Evolutionary conservation across 1,140 invertebrate species (phyloP), one percentile per base, ranked within the genome.

Genomic region (Neodiprion virginianus): DNA sequence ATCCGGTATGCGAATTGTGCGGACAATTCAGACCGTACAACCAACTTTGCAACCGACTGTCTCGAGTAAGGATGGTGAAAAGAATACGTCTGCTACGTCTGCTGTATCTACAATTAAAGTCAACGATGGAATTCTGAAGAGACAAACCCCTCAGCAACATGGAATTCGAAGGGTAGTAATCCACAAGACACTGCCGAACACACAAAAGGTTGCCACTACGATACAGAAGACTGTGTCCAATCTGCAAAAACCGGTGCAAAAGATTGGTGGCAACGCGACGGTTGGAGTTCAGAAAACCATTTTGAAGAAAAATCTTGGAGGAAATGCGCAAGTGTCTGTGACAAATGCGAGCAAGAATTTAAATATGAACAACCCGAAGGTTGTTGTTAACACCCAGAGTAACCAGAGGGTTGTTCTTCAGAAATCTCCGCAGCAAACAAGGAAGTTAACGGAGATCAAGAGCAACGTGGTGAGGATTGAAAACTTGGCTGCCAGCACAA

Each of bases 401-500:
- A 85, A 84, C 68, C 83, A 89, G 72, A 86, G 86, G 72, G 84
- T 90, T 14, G 82, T 90, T 21, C 72, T 89, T 14, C 88, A 88
- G 72, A 89, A 86, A 66, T 12, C 74, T 12, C 8, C 72, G 8
- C 48, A 17, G 9, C 80, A 79, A 68, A 70, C 75, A 8, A 79
- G 77, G 67, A 81, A 80, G 11, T 69, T 72, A 72, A 72, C 79
- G 10, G 76, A 81, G 21, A 75, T 85, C 12, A 86, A 89, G 67
- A 89, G 89, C 1, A 88, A 88, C 49, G 81, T 87, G 2, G 89
- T 91, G 21, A 84, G 85, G 67, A 82, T 91, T 65, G 90, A 90
- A 75, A 91, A 91, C 83, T 81, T 91, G 53, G 88, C 90, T 50
- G 88, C 89, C 8, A 89, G 87, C 73, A 91, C 89, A 7, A 86